Conservation (phyloP, 2,888 invertebrate species). For the Pyralis farinalis region DNA sequence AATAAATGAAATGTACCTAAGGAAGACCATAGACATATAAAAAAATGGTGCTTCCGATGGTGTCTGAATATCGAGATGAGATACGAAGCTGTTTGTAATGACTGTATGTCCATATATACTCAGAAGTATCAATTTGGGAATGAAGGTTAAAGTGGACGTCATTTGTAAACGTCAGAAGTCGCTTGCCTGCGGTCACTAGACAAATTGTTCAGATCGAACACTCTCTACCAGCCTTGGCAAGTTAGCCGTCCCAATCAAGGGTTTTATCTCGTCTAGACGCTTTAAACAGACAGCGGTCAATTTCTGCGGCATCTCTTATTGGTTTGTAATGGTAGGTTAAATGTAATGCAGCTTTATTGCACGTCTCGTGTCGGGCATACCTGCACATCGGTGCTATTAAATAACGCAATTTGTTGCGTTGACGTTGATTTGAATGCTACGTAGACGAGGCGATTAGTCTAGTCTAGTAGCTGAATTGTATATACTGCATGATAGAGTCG, state of each 20-base stretch:
- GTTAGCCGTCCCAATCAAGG: slow-evolving; percentile 26
- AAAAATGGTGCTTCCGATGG: too few relatives aligned
- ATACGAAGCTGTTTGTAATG: too few relatives aligned
- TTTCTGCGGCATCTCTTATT: neutral
- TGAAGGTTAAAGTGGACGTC: slow-evolving; percentile 17
- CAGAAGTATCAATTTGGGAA: slow-evolving; percentile 7
- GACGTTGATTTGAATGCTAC: slow-evolving; percentile 1
- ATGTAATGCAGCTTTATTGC: too few relatives aligned
- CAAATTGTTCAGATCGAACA: slow-evolving; percentile 15
- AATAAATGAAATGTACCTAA: too few relatives aligned
- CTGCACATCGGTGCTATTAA: neutral
- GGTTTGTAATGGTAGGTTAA: neutral
- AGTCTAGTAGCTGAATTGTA: too few relatives aligned
- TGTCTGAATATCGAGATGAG: too few relatives aligned
- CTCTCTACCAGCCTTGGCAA: slow-evolving; percentile 10
- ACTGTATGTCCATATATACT: too few relatives aligned
- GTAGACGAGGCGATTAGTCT: neutral
- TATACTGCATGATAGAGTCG: too few relatives aligned
- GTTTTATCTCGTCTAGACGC: slow-evolving; percentile 37
- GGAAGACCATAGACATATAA: too few relatives aligned
- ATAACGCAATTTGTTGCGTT: neutral
- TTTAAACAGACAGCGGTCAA: slow-evolving; percentile 15
- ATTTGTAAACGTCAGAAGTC: slow-evolving; percentile 15
- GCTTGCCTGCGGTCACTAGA: slow-evolving; percentile 11
- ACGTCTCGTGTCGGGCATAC: too few relatives aligned